Conservation (phyloP, 2,888 invertebrate genomes). For the Hirtodrosophila cameraria region DNA sequence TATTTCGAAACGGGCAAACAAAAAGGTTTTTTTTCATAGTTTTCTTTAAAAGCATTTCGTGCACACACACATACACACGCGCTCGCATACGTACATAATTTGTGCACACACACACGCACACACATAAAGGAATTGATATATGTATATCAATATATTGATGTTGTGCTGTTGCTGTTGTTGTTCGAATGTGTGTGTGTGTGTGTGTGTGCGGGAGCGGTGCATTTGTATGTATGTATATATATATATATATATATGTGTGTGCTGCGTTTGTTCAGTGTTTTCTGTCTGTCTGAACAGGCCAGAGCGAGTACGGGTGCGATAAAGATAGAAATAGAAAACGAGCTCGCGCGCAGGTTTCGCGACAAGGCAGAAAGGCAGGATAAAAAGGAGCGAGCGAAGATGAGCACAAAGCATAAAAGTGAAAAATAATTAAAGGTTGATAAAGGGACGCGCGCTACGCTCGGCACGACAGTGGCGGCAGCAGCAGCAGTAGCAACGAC, state of each 20-base stretch:
- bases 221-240: constrained; percentile 52
- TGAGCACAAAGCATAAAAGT: constrained; percentile 72
- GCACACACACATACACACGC: constrained; percentile 49
- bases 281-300: constrained; percentile 55
- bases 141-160: constrained; percentile 78
- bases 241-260: constrained; percentile 13
- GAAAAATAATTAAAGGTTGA: constrained; percentile 79
- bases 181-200: constrained; percentile 17
- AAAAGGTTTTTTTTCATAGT: constrained; percentile 65
- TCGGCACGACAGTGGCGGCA: constrained; percentile 19
- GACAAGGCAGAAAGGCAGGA: constrained; percentile 63
- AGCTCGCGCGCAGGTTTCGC: constrained; percentile 72
- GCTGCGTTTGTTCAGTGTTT: constrained; percentile 46
- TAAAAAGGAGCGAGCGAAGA: constrained; percentile 72
- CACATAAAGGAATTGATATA: constrained; percentile 71
- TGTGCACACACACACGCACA: constrained; percentile 60
- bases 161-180: constrained; percentile 68
- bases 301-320: constrained; percentile 34
- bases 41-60: constrained; percentile 77
- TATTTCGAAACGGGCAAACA: constrained; percentile 55
- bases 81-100: constrained; percentile 29
- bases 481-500: constrained; percentile 37
- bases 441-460: constrained; percentile 43
- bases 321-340: constrained; percentile 49
- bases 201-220: constrained; percentile 60